Conservation (phyloP, 2,797 vertebrate genomes). For the Synanceia verrucosa region DNA sequence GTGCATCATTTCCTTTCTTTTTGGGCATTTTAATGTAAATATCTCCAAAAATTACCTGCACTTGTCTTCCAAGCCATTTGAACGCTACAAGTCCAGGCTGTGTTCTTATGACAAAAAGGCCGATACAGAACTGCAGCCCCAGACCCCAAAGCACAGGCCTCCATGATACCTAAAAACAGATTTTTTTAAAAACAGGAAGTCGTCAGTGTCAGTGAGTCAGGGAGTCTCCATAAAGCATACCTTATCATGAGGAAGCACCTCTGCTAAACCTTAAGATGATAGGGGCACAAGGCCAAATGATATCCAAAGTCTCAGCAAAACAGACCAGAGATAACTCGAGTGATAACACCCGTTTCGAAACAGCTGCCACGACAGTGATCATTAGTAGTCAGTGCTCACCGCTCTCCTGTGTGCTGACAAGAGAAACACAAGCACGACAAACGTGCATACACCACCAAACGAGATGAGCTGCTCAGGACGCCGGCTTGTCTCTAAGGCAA, state of each 20-base stretch:
- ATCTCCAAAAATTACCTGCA: conserved; percentile 85
- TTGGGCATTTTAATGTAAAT: no score
- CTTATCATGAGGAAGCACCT: conserved; percentile 47
- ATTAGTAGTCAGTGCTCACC: conserved; percentile 75
- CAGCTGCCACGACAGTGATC: background rate
- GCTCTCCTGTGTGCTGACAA: conserved; percentile 86
- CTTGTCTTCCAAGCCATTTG: conserved; percentile 90
- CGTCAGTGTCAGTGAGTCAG: background rate
- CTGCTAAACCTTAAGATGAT: conserved; percentile 32
- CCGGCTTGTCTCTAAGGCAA: conserved; percentile 85
- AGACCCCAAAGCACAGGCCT: conserved; percentile 91
- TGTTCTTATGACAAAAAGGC: conserved; percentile 92
- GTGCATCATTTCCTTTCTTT: background rate
- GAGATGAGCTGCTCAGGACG: conserved; percentile 90
- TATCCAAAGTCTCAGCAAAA: conserved; percentile 62
- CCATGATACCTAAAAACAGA: conserved; percentile 88
- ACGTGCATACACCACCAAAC: conserved; percentile 88
- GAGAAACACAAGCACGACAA: conserved; percentile 85
- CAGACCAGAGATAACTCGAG: conserved; percentile 56
- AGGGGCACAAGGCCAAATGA: conserved; percentile 41
- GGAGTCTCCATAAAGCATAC: background rate
- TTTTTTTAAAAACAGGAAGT: background rate
- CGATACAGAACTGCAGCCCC: conserved; percentile 89
- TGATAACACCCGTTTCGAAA: conserved; percentile 33
- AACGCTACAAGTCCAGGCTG: conserved; percentile 88